A percentile compares a stretch with the other conserved stretches of the same genome.
phyloP scores from a whole-genome alignment of 2,113 vertebrate genomes.

The Corythaixoides concolor region DNA sequence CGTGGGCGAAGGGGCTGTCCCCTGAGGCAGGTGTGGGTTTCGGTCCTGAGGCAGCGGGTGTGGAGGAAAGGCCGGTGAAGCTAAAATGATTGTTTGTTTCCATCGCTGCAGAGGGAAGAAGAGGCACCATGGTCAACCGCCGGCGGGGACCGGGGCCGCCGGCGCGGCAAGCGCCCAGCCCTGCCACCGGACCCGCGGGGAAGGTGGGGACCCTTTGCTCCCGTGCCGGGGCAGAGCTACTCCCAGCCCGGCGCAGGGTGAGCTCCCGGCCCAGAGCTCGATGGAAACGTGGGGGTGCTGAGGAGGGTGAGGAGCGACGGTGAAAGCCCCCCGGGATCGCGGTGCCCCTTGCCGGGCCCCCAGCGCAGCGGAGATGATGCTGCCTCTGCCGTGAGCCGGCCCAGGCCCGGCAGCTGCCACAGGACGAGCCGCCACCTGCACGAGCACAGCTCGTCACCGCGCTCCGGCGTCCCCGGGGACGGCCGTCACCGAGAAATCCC shows the following conservation, averaged over 20 bases:
- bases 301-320: not conserved
- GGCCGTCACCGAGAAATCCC: accelerated
- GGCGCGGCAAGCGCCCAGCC: accelerated
- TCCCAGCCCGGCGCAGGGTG: not conserved
- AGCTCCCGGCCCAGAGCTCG: accelerated
- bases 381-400: not conserved
- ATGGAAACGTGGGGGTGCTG: not conserved
- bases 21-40: conserved; percentile 90
- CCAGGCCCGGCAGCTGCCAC: not conserved
- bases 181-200: not conserved
- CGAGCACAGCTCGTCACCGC: not conserved
- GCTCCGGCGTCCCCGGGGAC: not conserved
- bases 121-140: not conserved
- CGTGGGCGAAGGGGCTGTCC: conserved; percentile 90
- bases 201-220: not conserved
- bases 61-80: conserved; percentile 87
- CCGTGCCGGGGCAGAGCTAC: not conserved
- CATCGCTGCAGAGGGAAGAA: conserved; percentile 77
- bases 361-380: accelerated
- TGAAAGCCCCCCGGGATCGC: accelerated
- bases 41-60: conserved; percentile 92
- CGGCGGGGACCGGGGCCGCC: not conserved
- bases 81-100: conserved; percentile 93
- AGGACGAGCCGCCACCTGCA: not conserved
- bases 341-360: not conserved